Evolutionary conservation across 2,797 vertebrate genomes (phyloP).

Genomic region (Acipenser oxyrinchus): DNA sequence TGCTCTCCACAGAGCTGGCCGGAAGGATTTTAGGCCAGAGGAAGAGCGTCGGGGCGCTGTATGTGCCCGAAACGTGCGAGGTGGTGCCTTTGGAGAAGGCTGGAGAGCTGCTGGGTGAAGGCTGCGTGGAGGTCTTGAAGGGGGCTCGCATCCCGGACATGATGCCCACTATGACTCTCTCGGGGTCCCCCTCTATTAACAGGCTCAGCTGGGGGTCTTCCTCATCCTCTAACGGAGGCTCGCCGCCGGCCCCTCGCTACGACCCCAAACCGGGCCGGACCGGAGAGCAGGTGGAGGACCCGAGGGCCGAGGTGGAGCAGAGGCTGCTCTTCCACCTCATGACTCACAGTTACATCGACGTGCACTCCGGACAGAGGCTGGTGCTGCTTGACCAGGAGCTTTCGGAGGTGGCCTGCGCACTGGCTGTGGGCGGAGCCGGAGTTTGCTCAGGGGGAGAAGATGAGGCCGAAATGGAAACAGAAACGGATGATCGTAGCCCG

Average conservation of each 20-base stretch:
- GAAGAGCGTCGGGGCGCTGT: slow-evolving; percentile 64
- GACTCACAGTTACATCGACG: slow-evolving; percentile 80
- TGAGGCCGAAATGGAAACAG: no score
- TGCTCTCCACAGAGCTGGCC: slow-evolving; percentile 69
- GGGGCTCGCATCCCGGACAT: slow-evolving; percentile 68
- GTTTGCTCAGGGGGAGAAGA: no score
- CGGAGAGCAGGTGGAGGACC: slow-evolving; percentile 25
- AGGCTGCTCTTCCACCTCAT: slow-evolving; percentile 69
- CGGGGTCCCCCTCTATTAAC: slow-evolving; percentile 41
- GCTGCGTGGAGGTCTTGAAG: slow-evolving; percentile 51
- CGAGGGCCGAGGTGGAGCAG: slow-evolving; percentile 42
- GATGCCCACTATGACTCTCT: slow-evolving; percentile 48
- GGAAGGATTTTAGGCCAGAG: slow-evolving; percentile 64
- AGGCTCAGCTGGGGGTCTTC: slow-evolving; percentile 42
- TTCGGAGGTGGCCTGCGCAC: slow-evolving; percentile 36
- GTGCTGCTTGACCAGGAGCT: slow-evolving; percentile 72
- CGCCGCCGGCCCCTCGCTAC: slow-evolving; percentile 24
- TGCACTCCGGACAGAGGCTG: slow-evolving; percentile 70
- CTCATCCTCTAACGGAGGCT: slow-evolving; percentile 28
- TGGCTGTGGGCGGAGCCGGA: not conserved
- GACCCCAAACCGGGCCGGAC: slow-evolving; percentile 15
- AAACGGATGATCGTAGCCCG: not conserved
- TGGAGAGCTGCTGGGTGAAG: slow-evolving; percentile 36
- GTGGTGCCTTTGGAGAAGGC: slow-evolving; percentile 64
- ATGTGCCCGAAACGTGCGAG: slow-evolving; percentile 65